A percentile compares a stretch with the other conserved stretches of the same genome.
Evolutionary conservation across 2,113 vertebrate genomes (phyloP).

Genomic region (Montifringilla adamsi): DNA sequence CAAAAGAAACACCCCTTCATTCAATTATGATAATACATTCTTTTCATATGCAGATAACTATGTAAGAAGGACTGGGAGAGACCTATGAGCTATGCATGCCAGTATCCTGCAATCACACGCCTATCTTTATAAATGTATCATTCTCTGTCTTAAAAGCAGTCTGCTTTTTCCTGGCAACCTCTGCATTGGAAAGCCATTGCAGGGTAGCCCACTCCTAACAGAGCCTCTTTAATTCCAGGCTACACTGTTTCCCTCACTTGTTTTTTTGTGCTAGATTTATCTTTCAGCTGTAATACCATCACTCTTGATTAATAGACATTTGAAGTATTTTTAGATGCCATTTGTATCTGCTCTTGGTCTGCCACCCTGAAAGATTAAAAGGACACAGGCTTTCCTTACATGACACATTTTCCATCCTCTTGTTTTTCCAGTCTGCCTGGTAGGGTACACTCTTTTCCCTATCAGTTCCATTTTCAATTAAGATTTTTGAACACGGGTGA

Average conservation of each 20-base stretch:
- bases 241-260: not conserved
- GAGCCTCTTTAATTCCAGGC: not conserved
- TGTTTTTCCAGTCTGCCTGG: not conserved
- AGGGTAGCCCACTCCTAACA: not conserved
- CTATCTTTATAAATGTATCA: not conserved
- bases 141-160: not conserved
- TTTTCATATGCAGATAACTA: not conserved
- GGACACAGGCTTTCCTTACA: not conserved
- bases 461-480: not conserved
- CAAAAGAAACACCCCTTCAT: not conserved
- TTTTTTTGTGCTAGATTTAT: not conserved
- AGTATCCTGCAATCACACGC: not conserved
- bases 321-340: not conserved
- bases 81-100: not conserved
- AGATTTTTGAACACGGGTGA: not conserved
- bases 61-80: not conserved
- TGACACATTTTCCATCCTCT: not conserved
- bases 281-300: not conserved
- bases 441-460: not conserved
- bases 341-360: not conserved
- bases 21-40: not conserved
- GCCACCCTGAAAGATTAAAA: not conserved
- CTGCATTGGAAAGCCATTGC: not conserved
- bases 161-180: not conserved
- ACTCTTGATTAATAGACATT: not conserved